Conservation (phyloP, 2,797 vertebrate genomes). For the Pantherophis alleghaniensis region DNA sequence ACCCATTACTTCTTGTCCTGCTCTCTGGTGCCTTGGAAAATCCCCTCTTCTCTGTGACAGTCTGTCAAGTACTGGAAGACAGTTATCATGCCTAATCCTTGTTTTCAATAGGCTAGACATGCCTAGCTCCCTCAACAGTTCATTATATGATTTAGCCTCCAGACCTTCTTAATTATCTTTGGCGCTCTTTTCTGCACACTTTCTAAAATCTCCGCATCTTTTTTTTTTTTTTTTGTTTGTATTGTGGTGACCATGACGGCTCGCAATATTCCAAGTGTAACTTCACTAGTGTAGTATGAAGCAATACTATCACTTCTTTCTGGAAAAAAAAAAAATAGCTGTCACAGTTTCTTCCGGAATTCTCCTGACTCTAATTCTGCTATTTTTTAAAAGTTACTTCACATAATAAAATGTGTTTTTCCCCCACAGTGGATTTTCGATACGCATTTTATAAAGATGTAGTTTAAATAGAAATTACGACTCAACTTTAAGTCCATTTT, state of each 20-base stretch:
- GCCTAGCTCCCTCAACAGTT: background rate
- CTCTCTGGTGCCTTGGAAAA: background rate
- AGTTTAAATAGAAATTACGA: background rate
- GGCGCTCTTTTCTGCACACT: background rate
- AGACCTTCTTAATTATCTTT: background rate
- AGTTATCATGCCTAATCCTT: background rate
- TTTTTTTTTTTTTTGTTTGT: background rate
- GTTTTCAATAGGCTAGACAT: background rate
- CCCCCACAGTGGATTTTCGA: background rate
- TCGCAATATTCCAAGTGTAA: background rate
- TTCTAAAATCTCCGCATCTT: background rate
- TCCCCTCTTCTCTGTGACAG: background rate
- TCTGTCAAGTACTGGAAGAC: background rate
- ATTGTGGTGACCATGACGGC: background rate
- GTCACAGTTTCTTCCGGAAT: background rate
- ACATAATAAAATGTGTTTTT: background rate
- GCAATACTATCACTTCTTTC: background rate
- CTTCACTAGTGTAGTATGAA: background rate
- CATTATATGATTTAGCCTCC: background rate
- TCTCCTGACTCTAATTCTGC: background rate
- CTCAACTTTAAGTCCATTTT: background rate
- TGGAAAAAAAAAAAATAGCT: background rate
- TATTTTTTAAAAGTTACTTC: background rate
- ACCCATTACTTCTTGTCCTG: background rate
- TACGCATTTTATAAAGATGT: background rate